phyloP scores from a whole-genome alignment of 2,888 invertebrate genomes.

The Lymantria dispar region DNA sequence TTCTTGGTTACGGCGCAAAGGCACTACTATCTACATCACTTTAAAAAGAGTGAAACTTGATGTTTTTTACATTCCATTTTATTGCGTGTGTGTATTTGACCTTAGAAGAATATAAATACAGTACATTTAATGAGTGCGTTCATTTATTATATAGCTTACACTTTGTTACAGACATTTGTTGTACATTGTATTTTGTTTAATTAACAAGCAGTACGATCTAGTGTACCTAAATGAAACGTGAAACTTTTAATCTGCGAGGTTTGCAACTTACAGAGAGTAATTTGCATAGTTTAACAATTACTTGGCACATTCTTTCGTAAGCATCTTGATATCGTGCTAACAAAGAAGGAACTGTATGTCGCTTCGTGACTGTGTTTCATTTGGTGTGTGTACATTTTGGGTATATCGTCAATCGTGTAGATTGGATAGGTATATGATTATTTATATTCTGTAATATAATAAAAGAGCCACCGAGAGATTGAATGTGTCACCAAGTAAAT shows the following conservation, averaged over 20 bases:
- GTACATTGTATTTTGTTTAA: constrained; percentile 35
- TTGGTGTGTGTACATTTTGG: constrained; percentile 11
- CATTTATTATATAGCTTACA: too few relatives aligned
- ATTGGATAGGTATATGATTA: too few relatives aligned
- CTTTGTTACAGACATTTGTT: background rate
- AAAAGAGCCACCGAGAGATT: too few relatives aligned
- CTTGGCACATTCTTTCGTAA: constrained; percentile 63
- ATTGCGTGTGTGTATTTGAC: too few relatives aligned
- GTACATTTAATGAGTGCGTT: too few relatives aligned
- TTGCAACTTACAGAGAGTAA: constrained; percentile 32
- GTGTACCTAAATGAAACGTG: constrained; percentile 37
- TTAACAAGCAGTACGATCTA: constrained; percentile 56
- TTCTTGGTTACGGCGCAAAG: too few relatives aligned
- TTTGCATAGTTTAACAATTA: constrained; percentile 77
- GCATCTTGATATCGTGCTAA: constrained; percentile 35
- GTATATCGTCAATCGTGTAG: constrained; percentile 2
- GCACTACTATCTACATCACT: too few relatives aligned
- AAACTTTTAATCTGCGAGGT: constrained; percentile 33
- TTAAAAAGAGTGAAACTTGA: too few relatives aligned
- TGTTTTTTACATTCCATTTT: too few relatives aligned
- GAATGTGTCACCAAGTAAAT: too few relatives aligned
- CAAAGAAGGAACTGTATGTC: constrained; percentile 25
- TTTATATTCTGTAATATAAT: too few relatives aligned
- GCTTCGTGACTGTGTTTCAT: constrained; percentile 26
- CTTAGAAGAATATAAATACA: too few relatives aligned